A percentile compares a stretch with the other conserved stretches of the same genome.
Evolutionary conservation across 2,888 invertebrate genomes (phyloP).

Genomic region (Dynastes tityus): DNA sequence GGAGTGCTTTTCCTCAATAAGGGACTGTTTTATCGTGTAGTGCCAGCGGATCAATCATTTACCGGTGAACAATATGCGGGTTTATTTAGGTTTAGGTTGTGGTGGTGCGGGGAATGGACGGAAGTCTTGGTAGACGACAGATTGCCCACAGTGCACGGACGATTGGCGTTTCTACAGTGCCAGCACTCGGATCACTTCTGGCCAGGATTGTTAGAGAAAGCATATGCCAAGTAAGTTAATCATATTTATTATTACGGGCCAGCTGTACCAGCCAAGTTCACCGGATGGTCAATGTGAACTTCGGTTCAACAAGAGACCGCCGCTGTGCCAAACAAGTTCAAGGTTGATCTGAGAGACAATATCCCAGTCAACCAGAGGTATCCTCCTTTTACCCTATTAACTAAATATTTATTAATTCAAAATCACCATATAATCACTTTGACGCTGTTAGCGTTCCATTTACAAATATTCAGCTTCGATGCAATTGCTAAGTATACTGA

Average conservation of each 20-base stretch:
- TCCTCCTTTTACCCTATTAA: no score
- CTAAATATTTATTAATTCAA: no score
- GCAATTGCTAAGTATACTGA: no score
- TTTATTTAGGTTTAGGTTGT: conserved; percentile 90
- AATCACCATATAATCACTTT: no score
- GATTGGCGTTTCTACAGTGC: conserved; percentile 89
- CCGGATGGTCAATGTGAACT: no score
- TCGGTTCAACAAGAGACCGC: no score
- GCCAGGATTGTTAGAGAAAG: conserved; percentile 93
- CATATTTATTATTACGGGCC: neutral
- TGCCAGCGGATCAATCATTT: conserved; percentile 91
- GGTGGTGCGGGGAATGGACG: conserved; percentile 96
- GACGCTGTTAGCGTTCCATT: no score
- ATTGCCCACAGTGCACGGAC: conserved; percentile 89
- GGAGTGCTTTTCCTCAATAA: conserved; percentile 89
- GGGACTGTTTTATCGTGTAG: conserved; percentile 91
- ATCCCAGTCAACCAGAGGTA: no score
- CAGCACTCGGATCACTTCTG: conserved; percentile 88
- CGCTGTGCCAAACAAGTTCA: no score
- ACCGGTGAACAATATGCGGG: conserved; percentile 81
- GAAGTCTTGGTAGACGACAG: conserved; percentile 93
- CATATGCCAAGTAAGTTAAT: conserved; percentile 87
- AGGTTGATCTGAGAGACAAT: no score
- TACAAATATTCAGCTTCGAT: no score
- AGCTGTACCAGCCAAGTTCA: no score